Conservation (phyloP, 2,113 vertebrate species). For the Pipra filicauda region DNA sequence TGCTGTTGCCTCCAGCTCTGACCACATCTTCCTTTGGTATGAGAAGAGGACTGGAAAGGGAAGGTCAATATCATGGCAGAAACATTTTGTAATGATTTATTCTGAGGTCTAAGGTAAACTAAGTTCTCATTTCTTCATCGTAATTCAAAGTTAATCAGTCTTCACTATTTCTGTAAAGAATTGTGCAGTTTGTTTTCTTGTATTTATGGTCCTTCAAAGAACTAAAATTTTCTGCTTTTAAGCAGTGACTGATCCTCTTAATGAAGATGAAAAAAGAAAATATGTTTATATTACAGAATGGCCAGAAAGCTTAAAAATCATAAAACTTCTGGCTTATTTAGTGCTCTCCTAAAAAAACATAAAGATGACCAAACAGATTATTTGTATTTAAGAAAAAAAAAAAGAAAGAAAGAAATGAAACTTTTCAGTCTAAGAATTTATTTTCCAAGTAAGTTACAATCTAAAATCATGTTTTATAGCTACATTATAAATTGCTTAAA, state of each 20-base stretch:
- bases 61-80: background rate
- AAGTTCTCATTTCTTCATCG: conserved; percentile 5
- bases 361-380: conserved; percentile 39
- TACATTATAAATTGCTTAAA: conserved; percentile 60
- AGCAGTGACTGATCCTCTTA: background rate
- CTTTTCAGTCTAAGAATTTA: conserved; percentile 8
- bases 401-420: background rate
- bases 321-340: conserved; percentile 22
- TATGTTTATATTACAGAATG: background rate
- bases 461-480: conserved; percentile 49
- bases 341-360: background rate
- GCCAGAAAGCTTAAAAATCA: conserved; percentile 7
- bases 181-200: background rate
- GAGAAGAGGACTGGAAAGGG: background rate
- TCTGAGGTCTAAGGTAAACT: background rate
- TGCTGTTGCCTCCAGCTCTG: fast-evolving
- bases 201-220: background rate
- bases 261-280: background rate
- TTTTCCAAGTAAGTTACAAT: conserved; percentile 58
- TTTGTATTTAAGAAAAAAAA: background rate
- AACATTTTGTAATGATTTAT: background rate
- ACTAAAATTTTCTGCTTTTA: conserved; percentile 1
- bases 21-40: background rate
- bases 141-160: background rate
- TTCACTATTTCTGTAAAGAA: background rate